Conservation (phyloP, 2,113 vertebrate genomes). For the Xiphorhynchus elegans region DNA sequence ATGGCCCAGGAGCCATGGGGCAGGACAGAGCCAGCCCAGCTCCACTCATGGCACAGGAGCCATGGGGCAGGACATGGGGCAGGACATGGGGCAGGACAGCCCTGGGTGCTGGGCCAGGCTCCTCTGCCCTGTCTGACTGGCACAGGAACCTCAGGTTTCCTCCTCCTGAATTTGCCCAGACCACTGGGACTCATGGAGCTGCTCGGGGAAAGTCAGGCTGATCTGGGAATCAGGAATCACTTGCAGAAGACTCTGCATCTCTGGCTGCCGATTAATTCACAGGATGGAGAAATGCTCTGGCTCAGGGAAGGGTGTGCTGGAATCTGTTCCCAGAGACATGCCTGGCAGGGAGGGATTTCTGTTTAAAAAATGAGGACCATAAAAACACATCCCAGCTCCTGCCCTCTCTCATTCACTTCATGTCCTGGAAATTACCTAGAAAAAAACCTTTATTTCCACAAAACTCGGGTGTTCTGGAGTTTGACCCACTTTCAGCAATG, state of each 20-base stretch:
- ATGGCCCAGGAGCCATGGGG: not conserved
- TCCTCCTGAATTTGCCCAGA: not conserved
- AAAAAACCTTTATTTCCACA: not conserved
- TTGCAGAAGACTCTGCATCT: not conserved
- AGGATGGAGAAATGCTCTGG: not conserved
- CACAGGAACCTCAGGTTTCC: not conserved
- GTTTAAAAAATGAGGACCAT: not conserved
- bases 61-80: too few relatives aligned
- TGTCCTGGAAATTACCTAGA: not conserved
- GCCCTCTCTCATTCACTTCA: not conserved
- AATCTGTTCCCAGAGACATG: not conserved
- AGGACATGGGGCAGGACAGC: not conserved
- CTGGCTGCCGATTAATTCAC: not conserved
- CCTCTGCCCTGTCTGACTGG: not conserved
- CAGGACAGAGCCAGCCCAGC: too few relatives aligned
- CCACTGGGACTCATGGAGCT: fast-evolving
- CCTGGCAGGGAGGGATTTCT: not conserved
- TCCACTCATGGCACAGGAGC: fast-evolving
- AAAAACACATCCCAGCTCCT: not conserved
- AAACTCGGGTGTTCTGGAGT: not conserved
- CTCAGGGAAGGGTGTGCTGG: not conserved
- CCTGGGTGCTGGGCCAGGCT: not conserved
- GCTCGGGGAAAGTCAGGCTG: not conserved
- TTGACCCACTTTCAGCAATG: not conserved
- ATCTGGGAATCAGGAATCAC: not conserved